Conservation (phyloP, 2,797 vertebrate species). For the Galagoides demidoff region DNA sequence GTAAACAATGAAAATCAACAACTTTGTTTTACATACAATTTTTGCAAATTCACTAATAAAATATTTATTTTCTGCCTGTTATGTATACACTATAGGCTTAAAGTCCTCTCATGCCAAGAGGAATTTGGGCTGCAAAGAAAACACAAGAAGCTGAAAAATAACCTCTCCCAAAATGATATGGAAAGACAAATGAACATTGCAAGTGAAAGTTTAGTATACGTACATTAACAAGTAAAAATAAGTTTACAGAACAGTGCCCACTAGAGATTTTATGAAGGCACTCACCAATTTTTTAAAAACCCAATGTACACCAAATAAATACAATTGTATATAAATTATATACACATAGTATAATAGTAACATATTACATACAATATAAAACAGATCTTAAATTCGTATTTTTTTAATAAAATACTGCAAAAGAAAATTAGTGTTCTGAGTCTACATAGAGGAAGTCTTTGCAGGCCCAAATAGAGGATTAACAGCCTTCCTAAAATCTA, state of each 20-base stretch:
- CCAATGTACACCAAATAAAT: not conserved
- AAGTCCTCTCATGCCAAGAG: not conserved
- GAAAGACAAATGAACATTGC: not conserved
- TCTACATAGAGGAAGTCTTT: not conserved
- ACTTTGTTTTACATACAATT: not conserved
- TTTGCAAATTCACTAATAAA: slow-evolving; percentile 27
- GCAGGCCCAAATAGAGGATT: not conserved
- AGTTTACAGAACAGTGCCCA: not conserved
- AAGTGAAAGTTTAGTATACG: not conserved
- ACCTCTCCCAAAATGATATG: not conserved
- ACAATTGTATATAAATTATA: not conserved
- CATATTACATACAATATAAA: not conserved
- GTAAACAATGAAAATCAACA: not conserved
- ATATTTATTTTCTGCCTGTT: not conserved
- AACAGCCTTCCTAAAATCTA: not conserved
- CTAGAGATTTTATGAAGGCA: not conserved
- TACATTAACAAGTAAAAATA: slow-evolving; percentile 19
- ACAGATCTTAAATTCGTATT: not conserved
- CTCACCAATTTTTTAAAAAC: not conserved
- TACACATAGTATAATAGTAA: not conserved
- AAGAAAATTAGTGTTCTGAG: not conserved
- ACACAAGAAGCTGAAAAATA: not conserved
- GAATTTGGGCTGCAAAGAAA: not conserved
- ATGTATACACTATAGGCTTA: not conserved
- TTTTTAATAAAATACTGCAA: not conserved